Percentiles rank a stretch among this genome's conserved stretches.
Evolutionary conservation across 2,888 invertebrate genomes (phyloP).

Genomic region (Philaethria dido): DNA sequence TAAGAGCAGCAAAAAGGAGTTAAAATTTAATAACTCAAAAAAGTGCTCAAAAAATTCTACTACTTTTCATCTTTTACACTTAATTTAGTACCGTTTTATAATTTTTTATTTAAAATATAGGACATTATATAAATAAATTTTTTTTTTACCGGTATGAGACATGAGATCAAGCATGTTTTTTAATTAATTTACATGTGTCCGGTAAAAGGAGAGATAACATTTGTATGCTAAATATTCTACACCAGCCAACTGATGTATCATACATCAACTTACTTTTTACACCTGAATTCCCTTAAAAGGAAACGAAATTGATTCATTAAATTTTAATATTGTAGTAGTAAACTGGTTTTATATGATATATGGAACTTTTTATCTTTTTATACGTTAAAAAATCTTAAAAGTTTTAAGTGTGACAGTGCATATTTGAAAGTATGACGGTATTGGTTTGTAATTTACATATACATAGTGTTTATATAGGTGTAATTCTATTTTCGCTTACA

Average conservation of each 20-base stretch:
- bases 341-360: neutral
- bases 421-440: no score
- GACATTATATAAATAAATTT: constrained; percentile 2
- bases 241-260: constrained; percentile 57
- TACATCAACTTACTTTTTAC: constrained; percentile 58
- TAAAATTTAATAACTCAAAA: neutral
- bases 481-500: constrained; percentile 72
- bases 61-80: neutral
- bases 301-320: constrained; percentile 44
- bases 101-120: constrained; percentile 6
- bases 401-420: neutral
- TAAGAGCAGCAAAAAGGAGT: no score
- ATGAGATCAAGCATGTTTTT: constrained; percentile 49
- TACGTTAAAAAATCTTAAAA: neutral
- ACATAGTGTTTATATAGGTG: constrained; percentile 39
- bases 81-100: neutral
- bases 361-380: constrained; percentile 8
- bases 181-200: constrained; percentile 65
- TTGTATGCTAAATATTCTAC: constrained; percentile 59
- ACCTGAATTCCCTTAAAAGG: constrained; percentile 59
- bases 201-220: constrained; percentile 61
- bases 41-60: neutral
- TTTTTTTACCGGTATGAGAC: constrained; percentile 31
- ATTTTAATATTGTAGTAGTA: constrained; percentile 35
- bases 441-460: no score